These are phyloP conservation scores for Centruroides sculpturatus DNA, from an alignment of 1,140 invertebrate genomes.

Conservation along the genomic window DNA sequence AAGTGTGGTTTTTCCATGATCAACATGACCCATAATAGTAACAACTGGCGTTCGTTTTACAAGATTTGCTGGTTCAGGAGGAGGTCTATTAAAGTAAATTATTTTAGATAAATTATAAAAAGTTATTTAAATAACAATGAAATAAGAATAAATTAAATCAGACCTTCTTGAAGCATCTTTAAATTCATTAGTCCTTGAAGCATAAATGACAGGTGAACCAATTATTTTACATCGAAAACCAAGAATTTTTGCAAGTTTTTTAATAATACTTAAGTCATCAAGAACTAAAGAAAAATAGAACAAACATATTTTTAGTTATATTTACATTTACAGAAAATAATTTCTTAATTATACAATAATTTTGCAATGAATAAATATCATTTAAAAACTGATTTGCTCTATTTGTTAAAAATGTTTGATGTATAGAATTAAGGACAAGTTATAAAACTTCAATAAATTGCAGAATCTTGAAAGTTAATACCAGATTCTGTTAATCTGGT, in stretches of 20 bases:
- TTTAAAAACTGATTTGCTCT: too few species aligned
- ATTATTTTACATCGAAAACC: constrained; percentile 42
- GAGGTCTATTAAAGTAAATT: constrained; percentile 30
- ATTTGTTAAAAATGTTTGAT: too few species aligned
- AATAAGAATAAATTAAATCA: neutral
- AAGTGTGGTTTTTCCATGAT: constrained; percentile 97
- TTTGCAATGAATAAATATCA: too few species aligned
- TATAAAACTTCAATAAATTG: too few species aligned
- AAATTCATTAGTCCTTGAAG: neutral
- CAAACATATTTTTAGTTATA: too few species aligned
- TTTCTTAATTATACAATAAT: too few species aligned
- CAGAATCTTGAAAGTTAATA: too few species aligned
- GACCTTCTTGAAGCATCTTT: neutral
- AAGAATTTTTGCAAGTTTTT: constrained; percentile 45
- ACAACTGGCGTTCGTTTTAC: constrained; percentile 70
- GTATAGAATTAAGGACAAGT: too few species aligned
- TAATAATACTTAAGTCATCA: neutral
- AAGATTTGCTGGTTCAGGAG: constrained; percentile 43
- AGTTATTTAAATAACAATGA: neutral
- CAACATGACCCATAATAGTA: constrained; percentile 98
- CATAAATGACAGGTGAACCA: constrained; percentile 7
- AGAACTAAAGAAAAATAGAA: neutral
- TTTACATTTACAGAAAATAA: too few species aligned
- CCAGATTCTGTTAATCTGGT: too few species aligned
- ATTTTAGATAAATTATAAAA: neutral